Base-by-base conservation (phyloP, 2,888 invertebrate genomes). In the Brachypterus glaber region DNA sequence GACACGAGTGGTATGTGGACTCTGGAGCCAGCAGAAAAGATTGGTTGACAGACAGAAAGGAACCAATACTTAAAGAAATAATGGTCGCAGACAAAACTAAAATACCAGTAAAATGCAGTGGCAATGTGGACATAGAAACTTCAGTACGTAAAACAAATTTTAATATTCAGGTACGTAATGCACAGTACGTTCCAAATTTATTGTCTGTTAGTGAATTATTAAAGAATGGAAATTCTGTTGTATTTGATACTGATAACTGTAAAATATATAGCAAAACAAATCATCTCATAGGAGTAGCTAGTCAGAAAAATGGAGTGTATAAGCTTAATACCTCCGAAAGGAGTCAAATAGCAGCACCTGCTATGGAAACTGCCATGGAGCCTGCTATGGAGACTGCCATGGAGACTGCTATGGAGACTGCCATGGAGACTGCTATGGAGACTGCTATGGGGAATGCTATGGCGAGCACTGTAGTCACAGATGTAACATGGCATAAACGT, bases 1-100 rank as follows among this genome's bases (percentile, higher is more conserved):
- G 45, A 12, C 30, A 30, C 8, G 54, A 56, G 18, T 57, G 50
- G 47, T 58, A 54, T 27, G 14, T 54, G 1, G 54, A 57, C 35
- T 49, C 49, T n/a, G n/a, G n/a, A n/a, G n/a, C n/a, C n/a, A n/a
- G n/a, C n/a, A 51, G 33, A 25, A 34, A 45, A 14, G 36, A 50
- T 35, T 45, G 50, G 45, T 25, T 47, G 16, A 14, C 17, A 35
- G 47, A 45, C 39, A 21, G 40, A 29, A 40, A 35, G 33, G 34
- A 34, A 24, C n/a, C n/a, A n/a, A 18, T 26, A 4, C 30, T 35
- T 24, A 26, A 18, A 21, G 46, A 47, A 17, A 46, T 46, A 27
- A 40, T 44, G 17, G 43, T 51, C 17, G 47, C 46, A 14, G 31
- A 47, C 30, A 40, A 43, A 8, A 39, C 14, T n/a, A 47, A 44